Evolutionary conservation across 2,888 invertebrate species (phyloP), one percentile per base, ranked within the genome.

Genomic region (Eumacrocentrus americanus): DNA sequence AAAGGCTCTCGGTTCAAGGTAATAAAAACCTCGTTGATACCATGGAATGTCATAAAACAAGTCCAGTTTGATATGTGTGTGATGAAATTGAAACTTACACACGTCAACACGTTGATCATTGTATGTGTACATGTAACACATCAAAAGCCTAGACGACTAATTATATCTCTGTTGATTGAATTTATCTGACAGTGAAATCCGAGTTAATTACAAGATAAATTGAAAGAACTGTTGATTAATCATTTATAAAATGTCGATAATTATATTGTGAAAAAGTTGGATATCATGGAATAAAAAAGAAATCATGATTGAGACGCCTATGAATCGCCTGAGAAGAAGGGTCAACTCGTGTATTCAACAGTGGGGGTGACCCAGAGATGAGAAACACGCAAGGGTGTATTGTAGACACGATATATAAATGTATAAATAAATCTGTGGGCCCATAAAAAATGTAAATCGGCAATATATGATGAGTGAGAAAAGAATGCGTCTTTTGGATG

Each of bases 381-480:
- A 58, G 50, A 54, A 54, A 54, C 55, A 55, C 55, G 50, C 44
- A 48, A 51, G 16, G 48, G 16, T 46, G 22, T 37, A 35, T 34
- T 60, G 55, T 52, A 46, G 50, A 60, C 34, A 60, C 54, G 55
- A 55, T 60, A 55, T 29, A 29, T 51, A 60, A 60, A 51, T 50
- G 48, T 55, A 55, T 44, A 60, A 60, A 60, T 60, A 60, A 60
- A 60, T 55, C 51, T 50, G 38, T 50, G 34, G 54, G 55, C 59
- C 42, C 48, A 55, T 51, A 60, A 54, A 54, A 54, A 60, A 60
- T 60, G 55, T 55, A 44, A 60, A 60, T 60, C 55, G 40, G 4
- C 54, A 25, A 40, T 53, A 40, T 53, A 47, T 53, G 35, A 22
- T 51, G 38, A 23, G 35, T n/a, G 34, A 48, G 50, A 50, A 29